Evolutionary conservation across 1,140 invertebrate genomes (phyloP).

Genomic region (Amphibalanus amphitrite): DNA sequence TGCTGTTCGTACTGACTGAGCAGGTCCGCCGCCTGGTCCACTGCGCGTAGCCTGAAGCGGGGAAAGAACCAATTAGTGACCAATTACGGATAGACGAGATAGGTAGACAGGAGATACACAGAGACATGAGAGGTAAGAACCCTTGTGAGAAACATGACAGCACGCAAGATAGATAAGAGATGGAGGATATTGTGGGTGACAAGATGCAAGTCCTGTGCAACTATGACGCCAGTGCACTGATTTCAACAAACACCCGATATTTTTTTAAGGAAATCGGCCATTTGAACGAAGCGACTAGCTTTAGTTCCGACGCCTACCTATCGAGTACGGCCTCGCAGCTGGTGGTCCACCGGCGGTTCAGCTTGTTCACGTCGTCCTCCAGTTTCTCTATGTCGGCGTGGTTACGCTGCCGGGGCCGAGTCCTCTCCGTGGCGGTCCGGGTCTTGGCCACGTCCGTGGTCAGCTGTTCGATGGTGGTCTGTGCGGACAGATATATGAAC

Average conservation of each 20-base stretch:
- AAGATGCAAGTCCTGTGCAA: too few relatives aligned
- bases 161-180: too few relatives aligned
- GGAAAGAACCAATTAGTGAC: too few relatives aligned
- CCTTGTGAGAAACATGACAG: too few relatives aligned
- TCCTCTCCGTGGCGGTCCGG: conserved; percentile 65
- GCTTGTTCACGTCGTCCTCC: conserved; percentile 77
- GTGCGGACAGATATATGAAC: conserved; percentile 21
- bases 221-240: too few relatives aligned
- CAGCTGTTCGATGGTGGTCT: conserved; percentile 71
- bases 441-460: conserved; percentile 75
- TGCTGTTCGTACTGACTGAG: conserved; percentile 1
- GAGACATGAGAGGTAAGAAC: too few relatives aligned
- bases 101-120: too few relatives aligned
- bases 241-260: too few relatives aligned
- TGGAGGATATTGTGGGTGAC: too few relatives aligned
- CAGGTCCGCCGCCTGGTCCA: neutral
- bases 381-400: conserved; percentile 74
- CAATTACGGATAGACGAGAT: too few relatives aligned
- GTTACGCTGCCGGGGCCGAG: conserved; percentile 44
- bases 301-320: conserved; percentile 40
- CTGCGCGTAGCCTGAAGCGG: neutral
- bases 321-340: conserved; percentile 79
- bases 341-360: conserved; percentile 77
- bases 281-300: too few relatives aligned
- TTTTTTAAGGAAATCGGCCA: too few relatives aligned